Base-by-base conservation (phyloP, 2,113 vertebrate species). In the Sinosuthora webbiana region DNA sequence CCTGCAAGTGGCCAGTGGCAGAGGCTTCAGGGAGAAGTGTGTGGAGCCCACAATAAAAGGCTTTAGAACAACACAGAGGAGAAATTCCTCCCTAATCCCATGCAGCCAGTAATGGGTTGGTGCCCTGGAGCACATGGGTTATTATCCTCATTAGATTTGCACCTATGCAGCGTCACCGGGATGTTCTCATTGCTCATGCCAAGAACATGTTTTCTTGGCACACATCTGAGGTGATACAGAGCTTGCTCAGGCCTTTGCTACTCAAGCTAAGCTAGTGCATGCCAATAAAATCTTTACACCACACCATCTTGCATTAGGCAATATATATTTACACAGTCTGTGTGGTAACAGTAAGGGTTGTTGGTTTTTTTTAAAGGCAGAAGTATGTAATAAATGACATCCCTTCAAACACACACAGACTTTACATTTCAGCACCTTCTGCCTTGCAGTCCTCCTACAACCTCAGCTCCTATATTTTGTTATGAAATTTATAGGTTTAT, bases 401-500 rank as follows among this genome's bases (percentile, higher is more conserved):
- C 94, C 95, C 94, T 96, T 96, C 91, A 96, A 93, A 96, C 86
- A 89, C 81, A 90, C 62, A 89, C 74, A 90, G 95, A 93, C 83
- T 95, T 95, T 70, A 81, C 87, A 95, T 96, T 94, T 96, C 89
- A 94, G 87, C 92, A 94, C 94, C 96, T 95, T 90, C 92, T 95
- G 95, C 93, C 88, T 96, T 94, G 86, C 90, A 93, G 92, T 97
- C 92, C 93, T 96, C 87, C 93, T 95, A 89, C 94, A 96, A 93
- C 65, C 84, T 94, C 94, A 76, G 89, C 89, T 95, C 75, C 93
- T 95, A 88, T 93, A 89, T 95, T 95, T 93, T 94, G 88, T 95
- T 92, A 95, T 96, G 95, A 97, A 96, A 94, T 96, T 91, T 97
- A 97, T 95, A 95, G 79, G 93, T 93, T 96, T 93, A 84, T 94